Base-by-base conservation (phyloP, 2,888 invertebrate species). In the Phortica okadai region DNA sequence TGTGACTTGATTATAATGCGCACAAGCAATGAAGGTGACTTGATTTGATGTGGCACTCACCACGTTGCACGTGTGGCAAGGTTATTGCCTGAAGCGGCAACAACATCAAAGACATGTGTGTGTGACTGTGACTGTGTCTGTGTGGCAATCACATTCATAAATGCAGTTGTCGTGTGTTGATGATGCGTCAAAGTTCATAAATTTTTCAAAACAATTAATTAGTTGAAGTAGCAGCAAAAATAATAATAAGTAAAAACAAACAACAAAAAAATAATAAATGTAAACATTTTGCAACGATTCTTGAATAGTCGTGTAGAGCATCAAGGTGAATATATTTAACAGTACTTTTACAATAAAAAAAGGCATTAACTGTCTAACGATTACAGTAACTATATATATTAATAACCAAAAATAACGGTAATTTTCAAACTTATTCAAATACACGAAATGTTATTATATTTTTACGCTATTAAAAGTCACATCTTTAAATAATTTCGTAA, bases 121-220 rank as follows among this genome's bases (percentile, higher is more conserved):
- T 7, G 16, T 59, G 16, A 5, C 5, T 7, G 16, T 59, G 16
- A 5, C 5, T 16, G 7, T 62, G 62, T 10, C 10, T 11, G 21
- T 66, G 66, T 33, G n/a, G 66, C 66, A 66, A 66, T 21, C 11
- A 21, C 70, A 72, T 72, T 72, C 56, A 72, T 72, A 72, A 72
- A 72, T 72, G 44, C 42, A 59, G 2, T 50, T 6, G 50, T 8
- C 21, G 59, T 14, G n/a, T 59, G 59, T n/a, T 59, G n/a, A 10
- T 14, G 7, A 59, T 59, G 66, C 70, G 56, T 56, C 70, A 72
- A 72, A 72, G 70, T 72, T 72, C 70, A 72, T 72, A 72, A 72
- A 72, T 72, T 41, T 69, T 72, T 72, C 33, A 16, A 72, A 54
- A 54, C 70, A 72, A 72, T 72, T 72, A 72, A 72, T 72, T 72